A percentile compares a stretch with the other conserved stretches of the same genome.
Conservation (phyloP, 2,113 vertebrate genomes). For the Atherinomorus stipes region DNA sequence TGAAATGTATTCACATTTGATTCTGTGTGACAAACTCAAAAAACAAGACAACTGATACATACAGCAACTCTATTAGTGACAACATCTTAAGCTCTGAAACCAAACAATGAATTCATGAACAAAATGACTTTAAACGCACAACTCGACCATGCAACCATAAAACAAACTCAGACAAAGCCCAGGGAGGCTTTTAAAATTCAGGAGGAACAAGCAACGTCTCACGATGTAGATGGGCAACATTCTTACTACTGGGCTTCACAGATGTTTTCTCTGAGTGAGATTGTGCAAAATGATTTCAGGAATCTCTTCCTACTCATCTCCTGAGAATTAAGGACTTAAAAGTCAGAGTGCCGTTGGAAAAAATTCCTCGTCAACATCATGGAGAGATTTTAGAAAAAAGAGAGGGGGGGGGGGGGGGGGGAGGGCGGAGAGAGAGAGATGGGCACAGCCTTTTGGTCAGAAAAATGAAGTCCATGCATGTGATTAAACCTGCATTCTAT, state of each 20-base stretch:
- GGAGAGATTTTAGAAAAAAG: no score
- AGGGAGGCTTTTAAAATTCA: neutral
- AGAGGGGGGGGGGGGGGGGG: no score
- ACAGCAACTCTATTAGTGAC: conserved; percentile 13
- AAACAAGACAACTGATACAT: neutral
- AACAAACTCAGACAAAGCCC: conserved; percentile 12
- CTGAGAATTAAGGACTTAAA: neutral
- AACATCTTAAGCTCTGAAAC: conserved; percentile 13
- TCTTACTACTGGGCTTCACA: neutral
- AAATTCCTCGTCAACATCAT: no score
- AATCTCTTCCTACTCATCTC: neutral
- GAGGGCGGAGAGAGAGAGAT: no score
- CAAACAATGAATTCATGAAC: conserved; percentile 24
- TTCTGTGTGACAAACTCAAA: neutral
- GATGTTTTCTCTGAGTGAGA: neutral
- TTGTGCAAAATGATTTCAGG: neutral
- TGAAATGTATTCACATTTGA: no score
- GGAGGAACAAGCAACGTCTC: neutral
- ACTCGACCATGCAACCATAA: conserved; percentile 41
- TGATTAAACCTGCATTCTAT: no score
- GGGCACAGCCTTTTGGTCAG: no score
- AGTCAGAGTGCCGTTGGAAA: no score
- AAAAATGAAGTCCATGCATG: no score
- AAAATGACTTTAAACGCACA: conserved; percentile 5
- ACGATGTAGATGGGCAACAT: conserved; percentile 16